These are phyloP conservation scores for Amiota communis DNA, from an alignment of 2,888 invertebrate genomes.

Conservation along the genomic window DNA sequence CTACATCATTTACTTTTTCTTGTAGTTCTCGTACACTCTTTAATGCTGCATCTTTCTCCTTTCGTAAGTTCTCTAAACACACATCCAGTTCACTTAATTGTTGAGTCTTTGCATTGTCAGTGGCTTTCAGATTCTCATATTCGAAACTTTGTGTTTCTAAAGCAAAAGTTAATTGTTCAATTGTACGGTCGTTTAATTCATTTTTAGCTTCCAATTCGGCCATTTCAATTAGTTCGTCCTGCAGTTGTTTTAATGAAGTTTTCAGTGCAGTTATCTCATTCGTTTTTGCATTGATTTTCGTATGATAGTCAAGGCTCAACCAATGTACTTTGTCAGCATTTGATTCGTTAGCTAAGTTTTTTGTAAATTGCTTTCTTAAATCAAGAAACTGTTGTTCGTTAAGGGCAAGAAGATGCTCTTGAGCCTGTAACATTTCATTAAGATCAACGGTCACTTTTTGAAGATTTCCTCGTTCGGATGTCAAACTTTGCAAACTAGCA, in stretches of 20 bases:
- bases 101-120: slow-evolving; percentile 48
- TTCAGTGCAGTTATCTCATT: slow-evolving; percentile 60
- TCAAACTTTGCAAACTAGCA: slow-evolving; percentile 43
- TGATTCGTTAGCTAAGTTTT: slow-evolving; percentile 52
- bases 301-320: slow-evolving; percentile 61
- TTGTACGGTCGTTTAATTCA: slow-evolving; percentile 58
- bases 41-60: slow-evolving; percentile 43
- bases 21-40: slow-evolving; percentile 42
- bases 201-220: slow-evolving; percentile 54
- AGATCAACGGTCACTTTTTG: slow-evolving; percentile 56
- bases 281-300: slow-evolving; percentile 60
- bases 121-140: slow-evolving; percentile 47
- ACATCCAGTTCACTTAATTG: slow-evolving; percentile 51
- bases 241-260: slow-evolving; percentile 54
- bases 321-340: slow-evolving; percentile 62
- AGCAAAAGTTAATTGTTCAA: slow-evolving; percentile 56
- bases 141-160: slow-evolving; percentile 57
- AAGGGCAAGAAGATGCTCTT: slow-evolving; percentile 50
- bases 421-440: slow-evolving; percentile 54
- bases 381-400: slow-evolving; percentile 62
- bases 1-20: slow-evolving; percentile 39
- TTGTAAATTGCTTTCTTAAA: slow-evolving; percentile 56
- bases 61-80: slow-evolving; percentile 36
- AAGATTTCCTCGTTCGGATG: slow-evolving; percentile 55
- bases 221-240: slow-evolving; percentile 54